Percentiles rank a stretch among this genome's conserved stretches.
Conservation (phyloP, 2,797 vertebrate species). For the Pseudochirops cupreus region DNA sequence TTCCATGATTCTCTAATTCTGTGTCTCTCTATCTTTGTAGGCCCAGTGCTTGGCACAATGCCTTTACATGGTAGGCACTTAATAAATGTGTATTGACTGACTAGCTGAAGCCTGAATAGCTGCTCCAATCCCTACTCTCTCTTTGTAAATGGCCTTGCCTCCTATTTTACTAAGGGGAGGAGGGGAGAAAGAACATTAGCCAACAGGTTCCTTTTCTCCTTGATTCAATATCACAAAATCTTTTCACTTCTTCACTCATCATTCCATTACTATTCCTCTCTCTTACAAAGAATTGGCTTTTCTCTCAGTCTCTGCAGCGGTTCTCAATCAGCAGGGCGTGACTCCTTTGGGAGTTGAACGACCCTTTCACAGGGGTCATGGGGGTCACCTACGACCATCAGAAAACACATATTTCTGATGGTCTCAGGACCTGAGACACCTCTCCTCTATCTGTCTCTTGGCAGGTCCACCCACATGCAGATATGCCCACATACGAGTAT, state of each 20-base stretch:
- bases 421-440: too few species aligned
- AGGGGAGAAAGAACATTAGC: background rate
- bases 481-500: too few species aligned
- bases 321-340: too few species aligned
- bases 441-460: too few species aligned
- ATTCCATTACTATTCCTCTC: background rate
- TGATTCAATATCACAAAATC: background rate
- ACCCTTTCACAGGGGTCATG: too few species aligned
- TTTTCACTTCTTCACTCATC: background rate
- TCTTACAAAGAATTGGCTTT: background rate
- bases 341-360: too few species aligned
- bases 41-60: background rate
- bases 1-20: too few species aligned
- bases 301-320: background rate
- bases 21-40: background rate
- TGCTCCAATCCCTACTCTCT: background rate
- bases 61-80: background rate
- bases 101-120: background rate
- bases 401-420: too few species aligned
- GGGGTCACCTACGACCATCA: too few species aligned
- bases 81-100: background rate
- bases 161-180: background rate
- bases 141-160: background rate
- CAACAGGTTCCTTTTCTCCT: background rate
- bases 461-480: too few species aligned